phyloP scores from a whole-genome alignment of 2,113 vertebrate genomes.

The Bombycilla garrulus region DNA sequence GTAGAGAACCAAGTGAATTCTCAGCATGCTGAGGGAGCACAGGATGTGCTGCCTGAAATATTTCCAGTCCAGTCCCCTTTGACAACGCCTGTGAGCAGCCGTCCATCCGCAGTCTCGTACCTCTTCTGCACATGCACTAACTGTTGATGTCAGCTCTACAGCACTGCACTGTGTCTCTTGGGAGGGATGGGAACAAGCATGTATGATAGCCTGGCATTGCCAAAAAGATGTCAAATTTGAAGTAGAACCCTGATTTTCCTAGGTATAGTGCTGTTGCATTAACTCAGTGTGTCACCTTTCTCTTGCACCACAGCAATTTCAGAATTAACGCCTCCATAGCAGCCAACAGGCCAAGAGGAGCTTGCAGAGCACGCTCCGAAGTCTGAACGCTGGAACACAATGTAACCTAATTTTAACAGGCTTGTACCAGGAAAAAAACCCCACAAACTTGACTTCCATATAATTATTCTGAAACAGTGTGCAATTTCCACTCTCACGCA shows the following conservation, averaged over 20 bases:
- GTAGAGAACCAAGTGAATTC: neutral
- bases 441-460: neutral
- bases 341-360: neutral
- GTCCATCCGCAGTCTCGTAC: accelerated
- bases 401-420: neutral
- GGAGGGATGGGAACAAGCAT: neutral
- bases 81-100: accelerated
- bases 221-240: neutral
- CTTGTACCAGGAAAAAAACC: neutral
- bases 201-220: neutral
- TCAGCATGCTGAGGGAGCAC: neutral
- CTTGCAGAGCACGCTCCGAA: neutral
- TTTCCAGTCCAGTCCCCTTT: neutral
- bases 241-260: neutral
- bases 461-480: neutral
- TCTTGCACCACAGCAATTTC: neutral
- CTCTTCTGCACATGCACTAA: neutral
- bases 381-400: neutral
- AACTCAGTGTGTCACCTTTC: neutral
- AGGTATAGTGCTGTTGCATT: neutral
- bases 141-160: neutral
- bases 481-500: neutral
- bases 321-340: neutral
- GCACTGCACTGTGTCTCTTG: neutral
- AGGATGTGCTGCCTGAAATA: neutral